These are phyloP conservation scores for Megaceryle torquata DNA, from an alignment of 2,113 vertebrate genomes.

Conservation along the genomic window DNA sequence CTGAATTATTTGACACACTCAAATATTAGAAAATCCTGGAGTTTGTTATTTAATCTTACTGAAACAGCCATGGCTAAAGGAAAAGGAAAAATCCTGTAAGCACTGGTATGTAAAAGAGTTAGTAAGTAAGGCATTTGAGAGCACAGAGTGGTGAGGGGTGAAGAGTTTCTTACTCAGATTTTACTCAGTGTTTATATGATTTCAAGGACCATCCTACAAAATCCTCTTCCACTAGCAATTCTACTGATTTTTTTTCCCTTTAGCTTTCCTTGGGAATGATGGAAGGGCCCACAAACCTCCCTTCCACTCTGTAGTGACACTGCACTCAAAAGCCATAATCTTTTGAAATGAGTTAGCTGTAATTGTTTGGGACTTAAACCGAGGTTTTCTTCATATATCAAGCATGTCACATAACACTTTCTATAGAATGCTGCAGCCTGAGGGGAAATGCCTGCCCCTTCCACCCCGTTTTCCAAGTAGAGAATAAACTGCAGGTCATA, in stretches of 20 bases:
- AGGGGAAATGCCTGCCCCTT: neutral
- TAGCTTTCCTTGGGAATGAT: neutral
- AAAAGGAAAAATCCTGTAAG: conserved; percentile 10
- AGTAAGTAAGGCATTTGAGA: neutral
- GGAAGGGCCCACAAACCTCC: neutral
- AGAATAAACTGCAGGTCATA: neutral
- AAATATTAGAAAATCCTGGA: conserved; percentile 42
- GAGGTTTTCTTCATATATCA: neutral
- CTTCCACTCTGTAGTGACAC: neutral
- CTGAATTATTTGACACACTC: conserved; percentile 16
- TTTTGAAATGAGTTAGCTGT: neutral
- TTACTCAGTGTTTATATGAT: neutral
- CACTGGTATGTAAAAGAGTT: neutral
- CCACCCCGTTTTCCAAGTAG: neutral
- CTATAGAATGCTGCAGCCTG: neutral
- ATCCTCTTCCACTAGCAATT: neutral
- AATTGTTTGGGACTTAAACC: neutral
- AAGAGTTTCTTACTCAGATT: neutral
- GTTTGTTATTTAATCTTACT: conserved; percentile 51
- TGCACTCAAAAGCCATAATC: neutral
- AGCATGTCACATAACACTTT: neutral
- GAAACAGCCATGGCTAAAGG: neutral
- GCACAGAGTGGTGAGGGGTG: neutral
- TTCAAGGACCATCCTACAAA: neutral
- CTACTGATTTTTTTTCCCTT: neutral